These are phyloP conservation scores for Nesidiocoris tenuis DNA, from an alignment of 2,888 invertebrate genomes.

Conservation along the genomic window DNA sequence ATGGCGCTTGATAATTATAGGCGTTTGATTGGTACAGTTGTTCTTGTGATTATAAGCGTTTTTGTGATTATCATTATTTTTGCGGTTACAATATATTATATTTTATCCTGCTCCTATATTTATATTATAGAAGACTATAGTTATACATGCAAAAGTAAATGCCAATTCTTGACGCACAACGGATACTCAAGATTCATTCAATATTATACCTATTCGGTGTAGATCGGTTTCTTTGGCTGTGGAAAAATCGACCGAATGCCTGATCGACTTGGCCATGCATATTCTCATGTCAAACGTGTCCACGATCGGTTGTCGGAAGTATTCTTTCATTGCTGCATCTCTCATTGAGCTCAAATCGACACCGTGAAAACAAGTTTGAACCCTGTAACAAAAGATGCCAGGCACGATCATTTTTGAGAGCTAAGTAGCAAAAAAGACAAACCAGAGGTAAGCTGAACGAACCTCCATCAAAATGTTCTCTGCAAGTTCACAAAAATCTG, in stretches of 20 bases:
- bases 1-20: too few relatives aligned
- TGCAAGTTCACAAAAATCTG: too few relatives aligned
- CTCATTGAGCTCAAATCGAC: slow-evolving; percentile 90
- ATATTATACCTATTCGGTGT: slow-evolving; percentile 84
- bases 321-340: slow-evolving; percentile 92
- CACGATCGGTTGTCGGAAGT: slow-evolving; percentile 96
- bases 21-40: too few relatives aligned
- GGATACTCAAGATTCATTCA: too few relatives aligned
- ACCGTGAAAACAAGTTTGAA: slow-evolving; percentile 96
- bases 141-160: background rate
- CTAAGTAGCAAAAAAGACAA: too few relatives aligned
- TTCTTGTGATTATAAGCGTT: too few relatives aligned
- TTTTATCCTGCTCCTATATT: too few relatives aligned
- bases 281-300: slow-evolving; percentile 98
- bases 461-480: too few relatives aligned
- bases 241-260: slow-evolving; percentile 91
- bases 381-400: slow-evolving; percentile 57
- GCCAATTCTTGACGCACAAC: slow-evolving; percentile 48
- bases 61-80: too few relatives aligned
- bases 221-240: slow-evolving; percentile 90
- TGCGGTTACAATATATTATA: too few relatives aligned
- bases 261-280: slow-evolving; percentile 90
- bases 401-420: too few relatives aligned
- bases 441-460: too few relatives aligned
- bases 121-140: background rate